Conservation (phyloP, 2,888 invertebrate genomes). For the Masnerella sp. region DNA sequence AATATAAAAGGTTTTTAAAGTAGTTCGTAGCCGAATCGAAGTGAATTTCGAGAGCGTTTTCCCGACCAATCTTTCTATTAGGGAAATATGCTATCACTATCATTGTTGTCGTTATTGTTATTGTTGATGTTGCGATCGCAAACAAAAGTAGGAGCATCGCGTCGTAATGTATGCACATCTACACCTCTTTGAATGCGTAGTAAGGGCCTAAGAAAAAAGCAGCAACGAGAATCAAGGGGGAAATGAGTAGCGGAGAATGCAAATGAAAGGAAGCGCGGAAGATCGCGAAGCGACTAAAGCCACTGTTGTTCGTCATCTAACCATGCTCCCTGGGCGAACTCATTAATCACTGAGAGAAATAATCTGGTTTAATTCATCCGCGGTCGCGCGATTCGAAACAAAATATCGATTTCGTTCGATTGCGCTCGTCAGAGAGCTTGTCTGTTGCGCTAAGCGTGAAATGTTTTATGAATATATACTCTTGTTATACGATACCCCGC, state of each 20-base stretch:
- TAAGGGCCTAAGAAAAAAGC: constrained; percentile 36
- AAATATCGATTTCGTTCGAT: constrained; percentile 44
- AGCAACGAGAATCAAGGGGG: constrained; percentile 13
- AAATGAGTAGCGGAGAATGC: too few species aligned
- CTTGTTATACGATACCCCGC: constrained; percentile 35
- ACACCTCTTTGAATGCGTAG: constrained; percentile 46
- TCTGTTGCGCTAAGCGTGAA: constrained; percentile 14
- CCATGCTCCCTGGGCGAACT: constrained; percentile 40
- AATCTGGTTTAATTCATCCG: constrained; percentile 39
- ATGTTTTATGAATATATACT: constrained; percentile 41
- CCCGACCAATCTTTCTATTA: constrained; percentile 46
- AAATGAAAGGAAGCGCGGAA: constrained; percentile 18
- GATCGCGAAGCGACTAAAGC: constrained; percentile 34
- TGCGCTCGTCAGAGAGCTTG: constrained; percentile 15
- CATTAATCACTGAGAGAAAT: constrained; percentile 57
- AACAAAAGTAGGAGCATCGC: constrained; percentile 56
- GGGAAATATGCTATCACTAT: constrained; percentile 62
- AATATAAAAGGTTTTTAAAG: too few species aligned
- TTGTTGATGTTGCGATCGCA: constrained; percentile 66
- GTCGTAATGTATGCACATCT: constrained; percentile 46
- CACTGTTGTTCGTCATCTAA: constrained; percentile 40
- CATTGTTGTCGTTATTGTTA: constrained; percentile 72
- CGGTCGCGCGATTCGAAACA: constrained; percentile 11
- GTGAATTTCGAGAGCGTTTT: constrained; percentile 28
- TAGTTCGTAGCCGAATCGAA: too few species aligned